Evolutionary conservation across 2,888 invertebrate species (phyloP), one percentile per base, ranked within the genome.

Genomic region (Andricus curvator): DNA sequence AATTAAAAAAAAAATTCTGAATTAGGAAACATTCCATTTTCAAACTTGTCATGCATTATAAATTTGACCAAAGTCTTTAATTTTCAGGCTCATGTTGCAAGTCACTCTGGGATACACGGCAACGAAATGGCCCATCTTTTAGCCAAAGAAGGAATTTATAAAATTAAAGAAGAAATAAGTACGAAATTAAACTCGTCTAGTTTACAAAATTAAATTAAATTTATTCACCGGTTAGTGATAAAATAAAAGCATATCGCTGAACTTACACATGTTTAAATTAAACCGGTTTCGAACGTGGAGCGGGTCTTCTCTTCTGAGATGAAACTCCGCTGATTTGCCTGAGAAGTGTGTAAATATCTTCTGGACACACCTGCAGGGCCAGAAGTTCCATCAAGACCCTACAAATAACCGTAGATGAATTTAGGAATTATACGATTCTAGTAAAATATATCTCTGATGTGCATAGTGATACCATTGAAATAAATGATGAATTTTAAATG

Each of bases 101-200:
- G 97, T 1, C 99, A 99, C 90, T 91, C 91, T 56, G 98, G 98
- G 1, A 94, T 96, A 68, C 93, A 94, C 82, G 99, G 99, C 0
- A 99, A 99, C 93, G 98, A 98, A 93, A 96, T 95, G 94, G 99
- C 99, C 0, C 99, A 99, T 91, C 93, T 94, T 88, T 93, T 99
- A 66, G 99, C 99, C 0, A 95, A 96, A 87, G 93, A 94, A 84
- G 99, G 98, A 25, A 96, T 97, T 13, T 22, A 65, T 65, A 56
- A 33, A 48, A 62, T 41, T 29, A n/a, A 22, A 4, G 37, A 64
- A 66, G 33, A 79, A n/a, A 48, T 1, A 68, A 33, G n/a, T 4
- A 56, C 6, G 9, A 9, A n/a, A 15, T 48, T 48, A 4, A 15
- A 48, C 15, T 48, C 8, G 9, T n/a, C 6, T n/a, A 60, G n/a